These are phyloP conservation scores for Leptinotarsa defecta DNA, from an alignment of 1,140 invertebrate genomes.

Conservation along the genomic window DNA sequence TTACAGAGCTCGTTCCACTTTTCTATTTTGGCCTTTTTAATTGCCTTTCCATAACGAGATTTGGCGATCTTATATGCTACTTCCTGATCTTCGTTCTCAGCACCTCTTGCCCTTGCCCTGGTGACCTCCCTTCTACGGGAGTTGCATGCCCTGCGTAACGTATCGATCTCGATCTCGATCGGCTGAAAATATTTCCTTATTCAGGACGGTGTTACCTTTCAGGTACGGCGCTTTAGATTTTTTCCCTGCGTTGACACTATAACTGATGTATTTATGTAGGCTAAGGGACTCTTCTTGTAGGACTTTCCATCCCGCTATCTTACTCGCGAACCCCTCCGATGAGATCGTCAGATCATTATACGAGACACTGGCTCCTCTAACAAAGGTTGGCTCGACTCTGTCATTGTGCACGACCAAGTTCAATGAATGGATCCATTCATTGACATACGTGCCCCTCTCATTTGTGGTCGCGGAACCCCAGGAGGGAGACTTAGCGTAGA, in stretches of 20 bases:
- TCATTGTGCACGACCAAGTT: background rate
- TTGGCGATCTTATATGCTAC: too few species aligned
- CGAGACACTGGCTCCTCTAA: background rate
- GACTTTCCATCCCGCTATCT: constrained; percentile 13
- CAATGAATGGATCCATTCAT: background rate
- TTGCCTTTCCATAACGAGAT: too few species aligned
- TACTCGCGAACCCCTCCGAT: background rate
- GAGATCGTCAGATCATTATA: constrained; percentile 6
- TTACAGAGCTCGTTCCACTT: background rate
- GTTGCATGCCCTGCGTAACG: too few species aligned
- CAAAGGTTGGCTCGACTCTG: constrained; percentile 3
- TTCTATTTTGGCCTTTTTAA: background rate
- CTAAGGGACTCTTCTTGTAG: background rate
- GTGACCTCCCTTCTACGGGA: too few species aligned
- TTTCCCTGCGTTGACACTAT: background rate
- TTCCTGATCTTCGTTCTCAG: too few species aligned
- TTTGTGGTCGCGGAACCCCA: too few species aligned
- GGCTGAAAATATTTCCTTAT: too few species aligned
- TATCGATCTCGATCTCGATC: too few species aligned
- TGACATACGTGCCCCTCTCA: background rate
- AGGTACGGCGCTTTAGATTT: too few species aligned
- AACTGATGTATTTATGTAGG: constrained; percentile 8
- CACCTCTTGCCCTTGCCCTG: too few species aligned
- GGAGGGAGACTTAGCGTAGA: too few species aligned
- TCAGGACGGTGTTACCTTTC: too few species aligned